Evolutionary conservation across 2,113 vertebrate genomes (phyloP), one percentile per base, ranked within the genome.

Genomic region (Melozone crissalis): DNA sequence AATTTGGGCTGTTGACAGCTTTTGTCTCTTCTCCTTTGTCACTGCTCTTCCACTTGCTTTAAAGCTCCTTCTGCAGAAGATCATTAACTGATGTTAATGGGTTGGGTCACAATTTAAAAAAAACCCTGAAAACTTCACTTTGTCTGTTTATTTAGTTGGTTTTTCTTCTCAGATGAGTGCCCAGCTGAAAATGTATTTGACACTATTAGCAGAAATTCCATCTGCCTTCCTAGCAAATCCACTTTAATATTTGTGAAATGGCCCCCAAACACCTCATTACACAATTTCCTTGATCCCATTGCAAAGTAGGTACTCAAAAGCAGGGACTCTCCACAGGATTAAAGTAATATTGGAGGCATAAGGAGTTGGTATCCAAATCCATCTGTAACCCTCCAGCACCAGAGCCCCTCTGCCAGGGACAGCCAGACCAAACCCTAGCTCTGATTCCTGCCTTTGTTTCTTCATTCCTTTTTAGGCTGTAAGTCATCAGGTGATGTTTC

Each of bases 1-100:
- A 96, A 96, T 98, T 98, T 98, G 97, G 98, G 96, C 97, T 97
- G 98, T 95, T 98, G 98, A 98, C 98, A 98, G 97, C 88, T 97
- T 95, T 96, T 81, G n/a, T 69, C 77, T 79, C 93, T 84, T 95
- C 90, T 73, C n/a, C 71, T 91, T 93, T 95, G 76, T 66, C 82
- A 61, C 39, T 51, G 66, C 82, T 55, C 72, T 69, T 7, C 41
- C 76, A 58, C 61, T 90, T 94, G 84, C 54, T 77, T 72, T 88
- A 68, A 93, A 51, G 77, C 82, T 94, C 88, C 93, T 97, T 97
- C 94, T 96, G 91, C 87, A 90, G 96, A 97, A 97, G 97, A 98
- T 98, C 98, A 98, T 89, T 91, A 98, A 97, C 92, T 95, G 97
- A 97, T 95, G 96, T 86, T 97, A 98, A 98, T 97, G 97, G 96